These are phyloP conservation scores for Conus ventricosus DNA, from an alignment of 1,140 invertebrate species.

Conservation along the genomic window DNA sequence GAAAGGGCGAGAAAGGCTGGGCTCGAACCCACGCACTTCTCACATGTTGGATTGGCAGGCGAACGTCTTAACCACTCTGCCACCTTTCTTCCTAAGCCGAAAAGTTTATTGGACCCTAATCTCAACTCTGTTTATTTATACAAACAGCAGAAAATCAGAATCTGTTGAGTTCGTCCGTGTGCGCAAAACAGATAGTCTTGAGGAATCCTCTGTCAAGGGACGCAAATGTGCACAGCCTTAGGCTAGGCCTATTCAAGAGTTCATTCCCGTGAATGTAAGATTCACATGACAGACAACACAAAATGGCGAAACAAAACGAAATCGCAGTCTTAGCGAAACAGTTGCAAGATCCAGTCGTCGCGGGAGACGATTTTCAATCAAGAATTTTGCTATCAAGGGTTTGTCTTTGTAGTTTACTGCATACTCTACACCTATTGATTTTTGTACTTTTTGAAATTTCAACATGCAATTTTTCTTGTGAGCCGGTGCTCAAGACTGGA, in stretches of 20 bases:
- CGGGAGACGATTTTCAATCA: constrained; percentile 15
- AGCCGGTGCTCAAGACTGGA: too few species aligned
- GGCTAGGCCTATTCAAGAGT: background rate
- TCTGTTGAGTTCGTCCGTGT: background rate
- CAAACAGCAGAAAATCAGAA: background rate
- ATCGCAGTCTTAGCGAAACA: constrained; percentile 16
- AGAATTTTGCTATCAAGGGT: constrained; percentile 9
- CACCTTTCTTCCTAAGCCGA: too few species aligned
- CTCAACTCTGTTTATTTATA: too few species aligned
- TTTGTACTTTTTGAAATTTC: background rate
- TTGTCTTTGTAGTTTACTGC: background rate
- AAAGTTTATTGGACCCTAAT: too few species aligned
- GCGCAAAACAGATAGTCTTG: background rate
- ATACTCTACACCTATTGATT: background rate
- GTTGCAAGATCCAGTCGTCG: constrained; percentile 4
- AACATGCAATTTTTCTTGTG: background rate
- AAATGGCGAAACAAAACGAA: constrained; percentile 22
- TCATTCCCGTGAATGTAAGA: background rate
- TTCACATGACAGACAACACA: background rate
- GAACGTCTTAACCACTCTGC: too few species aligned
- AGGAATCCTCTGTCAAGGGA: background rate
- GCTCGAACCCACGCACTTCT: too few species aligned
- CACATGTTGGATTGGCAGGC: too few species aligned
- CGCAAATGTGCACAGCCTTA: background rate
- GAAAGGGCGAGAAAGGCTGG: too few species aligned